Percentiles rank a stretch among this genome's conserved stretches.
These are phyloP conservation scores for Nineta flava DNA, from an alignment of 2,888 invertebrate genomes.

Conservation along the genomic window DNA sequence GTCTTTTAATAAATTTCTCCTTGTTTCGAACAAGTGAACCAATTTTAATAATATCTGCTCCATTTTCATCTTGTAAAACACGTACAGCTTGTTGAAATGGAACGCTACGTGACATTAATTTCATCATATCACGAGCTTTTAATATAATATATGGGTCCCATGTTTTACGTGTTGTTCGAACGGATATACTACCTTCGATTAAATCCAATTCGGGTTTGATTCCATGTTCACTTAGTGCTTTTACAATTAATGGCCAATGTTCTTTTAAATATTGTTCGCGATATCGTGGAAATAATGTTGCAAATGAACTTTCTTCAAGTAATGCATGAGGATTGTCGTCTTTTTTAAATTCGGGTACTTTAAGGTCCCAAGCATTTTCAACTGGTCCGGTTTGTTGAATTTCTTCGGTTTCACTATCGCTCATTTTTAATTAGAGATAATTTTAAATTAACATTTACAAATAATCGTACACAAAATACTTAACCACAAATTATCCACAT, in stretches of 20 bases:
- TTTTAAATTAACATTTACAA: too few species aligned
- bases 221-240: conserved; percentile 60
- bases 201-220: conserved; percentile 81
- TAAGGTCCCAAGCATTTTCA: conserved; percentile 73
- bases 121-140: conserved; percentile 92
- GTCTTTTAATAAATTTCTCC: conserved; percentile 87
- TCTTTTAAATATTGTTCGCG: conserved; percentile 89
- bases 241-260: conserved; percentile 90
- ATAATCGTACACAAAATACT: too few species aligned
- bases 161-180: conserved; percentile 87
- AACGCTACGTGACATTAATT: conserved; percentile 86
- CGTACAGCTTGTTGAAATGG: conserved; percentile 89
- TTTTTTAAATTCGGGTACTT: conserved; percentile 73
- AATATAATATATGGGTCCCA: conserved; percentile 98
- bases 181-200: conserved; percentile 87
- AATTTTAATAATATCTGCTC: conserved; percentile 94
- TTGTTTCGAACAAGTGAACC: conserved; percentile 76
- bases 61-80: conserved; percentile 76
- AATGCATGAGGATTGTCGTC: conserved; percentile 82
- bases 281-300: conserved; percentile 93
- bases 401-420: neutral
- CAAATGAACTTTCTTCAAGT: conserved; percentile 88
- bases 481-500: too few species aligned
- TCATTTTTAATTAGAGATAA: neutral
- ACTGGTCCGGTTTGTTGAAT: conserved; percentile 22